phyloP scores from a whole-genome alignment of 2,888 invertebrate species.

The Alloplasta piceator region DNA sequence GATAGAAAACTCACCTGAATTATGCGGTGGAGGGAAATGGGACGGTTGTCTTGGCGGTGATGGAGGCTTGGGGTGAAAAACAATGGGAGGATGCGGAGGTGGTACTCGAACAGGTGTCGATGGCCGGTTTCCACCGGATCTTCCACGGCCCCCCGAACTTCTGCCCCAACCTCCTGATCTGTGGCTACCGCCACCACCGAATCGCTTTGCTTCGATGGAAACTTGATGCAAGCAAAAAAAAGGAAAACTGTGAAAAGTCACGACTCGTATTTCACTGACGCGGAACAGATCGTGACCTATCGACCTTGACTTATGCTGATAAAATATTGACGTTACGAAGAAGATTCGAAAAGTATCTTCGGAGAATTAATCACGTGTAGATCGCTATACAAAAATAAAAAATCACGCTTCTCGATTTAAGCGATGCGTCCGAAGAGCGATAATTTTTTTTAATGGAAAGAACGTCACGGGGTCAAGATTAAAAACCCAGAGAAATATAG shows the following conservation, averaged over 20 bases:
- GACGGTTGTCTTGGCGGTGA: conserved; percentile 9
- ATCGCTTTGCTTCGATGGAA: conserved; percentile 38
- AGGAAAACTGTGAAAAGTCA: not conserved
- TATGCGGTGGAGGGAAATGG: conserved; percentile 40
- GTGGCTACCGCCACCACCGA: conserved; percentile 7
- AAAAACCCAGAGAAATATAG: too few species aligned
- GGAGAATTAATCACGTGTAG: too few species aligned
- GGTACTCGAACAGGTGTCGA: conserved; percentile 13
- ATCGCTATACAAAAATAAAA: too few species aligned
- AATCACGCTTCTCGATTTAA: too few species aligned
- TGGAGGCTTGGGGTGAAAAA: conserved; percentile 1
- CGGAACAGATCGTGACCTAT: too few species aligned
- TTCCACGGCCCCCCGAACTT: conserved; percentile 4
- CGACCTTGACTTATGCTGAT: too few species aligned
- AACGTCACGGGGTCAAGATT: too few species aligned
- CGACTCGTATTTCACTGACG: too few species aligned
- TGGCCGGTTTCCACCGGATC: conserved; percentile 9
- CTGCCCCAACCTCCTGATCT: not conserved
- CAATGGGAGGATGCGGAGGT: not conserved
- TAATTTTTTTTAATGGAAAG: too few species aligned
- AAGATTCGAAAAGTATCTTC: too few species aligned
- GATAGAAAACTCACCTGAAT: conserved; percentile 25
- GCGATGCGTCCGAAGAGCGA: too few species aligned
- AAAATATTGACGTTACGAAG: too few species aligned
- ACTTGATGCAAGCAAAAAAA: conserved; percentile 19